Conservation (phyloP, 2,888 invertebrate genomes). For the Philonicus albiceps region DNA sequence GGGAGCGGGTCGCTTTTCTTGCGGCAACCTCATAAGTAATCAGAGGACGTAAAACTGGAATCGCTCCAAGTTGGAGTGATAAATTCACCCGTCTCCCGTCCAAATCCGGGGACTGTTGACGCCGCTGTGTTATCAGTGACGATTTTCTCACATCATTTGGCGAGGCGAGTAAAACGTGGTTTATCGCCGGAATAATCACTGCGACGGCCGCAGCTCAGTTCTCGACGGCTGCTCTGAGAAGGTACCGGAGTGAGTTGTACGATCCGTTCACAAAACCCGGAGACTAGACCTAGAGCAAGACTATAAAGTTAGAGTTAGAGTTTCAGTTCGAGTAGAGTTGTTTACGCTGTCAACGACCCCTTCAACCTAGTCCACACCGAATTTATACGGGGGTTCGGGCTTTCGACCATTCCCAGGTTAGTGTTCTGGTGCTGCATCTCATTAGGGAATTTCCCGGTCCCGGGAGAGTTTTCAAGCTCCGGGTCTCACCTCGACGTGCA, state of each 20-base stretch:
- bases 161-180: background rate
- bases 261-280: background rate
- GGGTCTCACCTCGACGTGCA: background rate
- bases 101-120: constrained; percentile 5
- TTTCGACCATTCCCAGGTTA: constrained; percentile 6
- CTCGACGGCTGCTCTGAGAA: background rate
- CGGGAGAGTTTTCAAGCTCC: background rate
- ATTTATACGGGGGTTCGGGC: background rate
- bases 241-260: background rate
- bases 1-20: background rate
- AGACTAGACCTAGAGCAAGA: background rate
- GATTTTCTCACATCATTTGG: constrained; percentile 22
- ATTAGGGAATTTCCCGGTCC: constrained; percentile 20
- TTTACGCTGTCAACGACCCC: constrained; percentile 25
- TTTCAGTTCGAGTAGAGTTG: background rate
- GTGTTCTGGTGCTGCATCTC: constrained; percentile 24
- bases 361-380: background rate
- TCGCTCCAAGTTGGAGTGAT: constrained; percentile 8
- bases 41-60: constrained; percentile 1
- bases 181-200: constrained; percentile 18
- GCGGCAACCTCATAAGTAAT: background rate
- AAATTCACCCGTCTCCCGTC: background rate
- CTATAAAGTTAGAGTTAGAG: background rate
- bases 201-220: constrained; percentile 1
- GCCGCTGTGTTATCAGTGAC: constrained; percentile 20